Base-by-base conservation (phyloP, 2,888 invertebrate species). In the Diadegma fenestrale region DNA sequence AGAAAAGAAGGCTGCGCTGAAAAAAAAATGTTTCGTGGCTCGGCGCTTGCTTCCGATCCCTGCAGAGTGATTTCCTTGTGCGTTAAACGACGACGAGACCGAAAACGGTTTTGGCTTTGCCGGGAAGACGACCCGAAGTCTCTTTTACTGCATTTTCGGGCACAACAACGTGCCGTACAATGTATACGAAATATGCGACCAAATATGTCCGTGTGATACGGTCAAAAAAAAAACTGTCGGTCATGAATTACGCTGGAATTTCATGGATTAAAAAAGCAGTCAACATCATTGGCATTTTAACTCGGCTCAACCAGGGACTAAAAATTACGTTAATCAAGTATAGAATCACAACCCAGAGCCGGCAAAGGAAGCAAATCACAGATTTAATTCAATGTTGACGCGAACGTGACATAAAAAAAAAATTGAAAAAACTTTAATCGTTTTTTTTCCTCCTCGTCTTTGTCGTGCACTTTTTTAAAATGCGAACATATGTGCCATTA, bases 401-500 rank as follows among this genome's bases (percentile, higher is more conserved):
- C 69, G 26, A 41, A 37, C 51, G 75, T 79, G 48, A 75, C 51
- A 63, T 48, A n/a, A n/a, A n/a, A n/a, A n/a, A n/a, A n/a, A n/a
- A n/a, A n/a, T n/a, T n/a, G n/a, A n/a, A n/a, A n/a, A n/a, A n/a
- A n/a, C n/a, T n/a, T 10, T 37, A 17, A 51, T 33, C 33, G 7
- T 17, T 41, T 37, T 68, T 12, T 63, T 37, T 51, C n/a, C 19
- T 75, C 22, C n/a, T 63, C 58, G 3, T 45, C 37, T 66, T 80
- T 30, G n/a, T 69, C 37, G n/a, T 51, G 1, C 19, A n/a, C 48
- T n/a, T 78, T 78, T 58, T 76, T 69, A 26, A 19, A 77, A 84
- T 51, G 48, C 54, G 80, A 58, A 43, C 45, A 66, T n/a, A n/a
- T 54, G 87, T 88, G 88, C 85, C 86, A 77, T 71, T 87, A 88